phyloP scores from a whole-genome alignment of 2,113 vertebrate genomes.

The Anhinga anhinga region DNA sequence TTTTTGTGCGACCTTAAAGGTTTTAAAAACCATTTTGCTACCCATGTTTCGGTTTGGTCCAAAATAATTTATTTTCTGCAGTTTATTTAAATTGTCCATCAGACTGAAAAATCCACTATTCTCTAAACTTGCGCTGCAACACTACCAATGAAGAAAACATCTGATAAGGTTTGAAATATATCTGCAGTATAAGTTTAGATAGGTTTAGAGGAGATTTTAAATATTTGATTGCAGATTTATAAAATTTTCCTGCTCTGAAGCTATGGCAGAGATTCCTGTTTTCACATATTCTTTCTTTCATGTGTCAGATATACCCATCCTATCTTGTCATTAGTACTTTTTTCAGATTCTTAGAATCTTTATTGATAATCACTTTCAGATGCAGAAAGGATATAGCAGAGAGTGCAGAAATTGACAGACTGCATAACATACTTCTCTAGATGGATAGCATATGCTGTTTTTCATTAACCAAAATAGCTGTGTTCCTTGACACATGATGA shows the following conservation, averaged over 20 bases:
- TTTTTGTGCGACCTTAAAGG: not conserved
- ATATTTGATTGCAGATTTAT: not conserved
- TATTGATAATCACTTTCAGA: not conserved
- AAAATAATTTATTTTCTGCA: not conserved
- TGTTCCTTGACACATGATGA: not conserved
- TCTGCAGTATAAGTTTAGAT: not conserved
- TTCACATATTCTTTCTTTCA: not conserved
- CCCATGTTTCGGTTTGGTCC: not conserved
- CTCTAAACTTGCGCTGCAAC: not conserved
- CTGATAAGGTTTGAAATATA: not conserved
- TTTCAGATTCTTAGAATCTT: not conserved
- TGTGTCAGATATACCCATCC: not conserved
- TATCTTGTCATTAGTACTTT: not conserved
- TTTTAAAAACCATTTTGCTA: not conserved
- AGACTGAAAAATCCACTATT: not conserved
- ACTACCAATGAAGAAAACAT: not conserved
- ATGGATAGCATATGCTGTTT: not conserved
- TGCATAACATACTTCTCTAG: not conserved
- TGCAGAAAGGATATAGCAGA: not conserved
- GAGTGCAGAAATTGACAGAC: not conserved
- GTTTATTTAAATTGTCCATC: not conserved
- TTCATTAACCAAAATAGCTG: not conserved
- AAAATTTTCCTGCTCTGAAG: not conserved
- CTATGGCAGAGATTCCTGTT: not conserved
- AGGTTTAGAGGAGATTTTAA: not conserved